Evolutionary conservation across 2,113 vertebrate genomes (phyloP), one percentile per base, ranked within the genome.

Genomic region (Probosciger aterrimus): DNA sequence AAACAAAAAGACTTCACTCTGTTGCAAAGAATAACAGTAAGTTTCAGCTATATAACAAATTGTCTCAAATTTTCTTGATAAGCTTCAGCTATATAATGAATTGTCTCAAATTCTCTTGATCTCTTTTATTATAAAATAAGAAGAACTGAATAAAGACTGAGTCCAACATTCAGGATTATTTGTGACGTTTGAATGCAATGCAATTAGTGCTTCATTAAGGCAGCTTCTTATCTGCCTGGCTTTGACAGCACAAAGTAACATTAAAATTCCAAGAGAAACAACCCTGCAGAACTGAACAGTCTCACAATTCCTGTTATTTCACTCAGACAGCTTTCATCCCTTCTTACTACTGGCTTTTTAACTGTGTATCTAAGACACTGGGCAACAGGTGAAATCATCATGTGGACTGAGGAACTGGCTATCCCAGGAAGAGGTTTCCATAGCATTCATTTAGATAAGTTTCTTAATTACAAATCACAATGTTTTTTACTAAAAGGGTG

Each of bases 121-220:
- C 75, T 84, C 31, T 28, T 93, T 88, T 82, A 43, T 74, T 70
- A 80, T 30, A 90, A 87, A 92, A 81, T 70, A 82, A 93, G 64
- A 94, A 82, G 74, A 74, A 70, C 41, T 33, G 69, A 95, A 92
- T 95, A 94, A 91, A 91, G 67, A 90, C 67, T 1, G 6, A 94
- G 63, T 82, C 74, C 84, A 71, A 87, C 41, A 90, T 90, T 82
- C 71, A 86, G 87, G 93, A 95, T 95, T 93, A 95, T 83, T 92
- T 91, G 82, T 93, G 91, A 95, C 49, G 24, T 97, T 73, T 95
- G 93, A 96, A 95, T 96, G 93, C 78, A 94, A 85, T 74, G 93
- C 75, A 96, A 97, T 95, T 96, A 96, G 92, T 35, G 71, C 79
- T 96, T 97, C 93, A 95, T 95, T 96, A 96, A 94, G 95, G 74